Evolutionary conservation across 1,140 invertebrate genomes (phyloP).

Genomic region (Atopsyche davidsoni): DNA sequence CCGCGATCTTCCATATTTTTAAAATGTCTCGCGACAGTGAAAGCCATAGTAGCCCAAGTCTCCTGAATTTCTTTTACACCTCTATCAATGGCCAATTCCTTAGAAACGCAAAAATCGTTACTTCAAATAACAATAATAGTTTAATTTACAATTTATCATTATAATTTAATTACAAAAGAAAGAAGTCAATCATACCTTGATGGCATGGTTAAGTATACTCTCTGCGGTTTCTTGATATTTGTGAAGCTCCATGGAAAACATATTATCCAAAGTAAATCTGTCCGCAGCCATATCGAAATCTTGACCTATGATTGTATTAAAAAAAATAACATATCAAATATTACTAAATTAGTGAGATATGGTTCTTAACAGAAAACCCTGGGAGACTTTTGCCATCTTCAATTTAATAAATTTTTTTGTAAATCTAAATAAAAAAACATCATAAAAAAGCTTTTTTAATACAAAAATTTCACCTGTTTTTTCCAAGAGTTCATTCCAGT

Average conservation of each 20-base stretch:
- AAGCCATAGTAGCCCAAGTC: constrained; percentile 67
- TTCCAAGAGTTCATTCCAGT: constrained; percentile 83
- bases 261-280: constrained; percentile 80
- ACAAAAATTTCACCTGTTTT: constrained; percentile 75
- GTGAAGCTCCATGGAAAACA: constrained; percentile 87
- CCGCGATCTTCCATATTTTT: constrained; percentile 59
- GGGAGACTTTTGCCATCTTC: too few species aligned
- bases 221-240: constrained; percentile 77
- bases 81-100: constrained; percentile 79
- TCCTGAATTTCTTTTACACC: constrained; percentile 72
- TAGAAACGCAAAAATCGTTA: constrained; percentile 2
- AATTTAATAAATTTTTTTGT: too few species aligned
- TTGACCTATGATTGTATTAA: constrained; percentile 45
- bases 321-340: constrained; percentile 12
- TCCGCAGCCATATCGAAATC: constrained; percentile 81
- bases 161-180: constrained; percentile 1
- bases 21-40: constrained; percentile 61
- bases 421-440: too few species aligned
- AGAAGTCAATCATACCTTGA: constrained; percentile 51
- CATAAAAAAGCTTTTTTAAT: too few species aligned
- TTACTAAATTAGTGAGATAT: too few species aligned
- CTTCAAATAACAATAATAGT: not conserved
- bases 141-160: not conserved
- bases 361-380: too few species aligned
- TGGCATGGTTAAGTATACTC: constrained; percentile 78